Evolutionary conservation across 2,888 invertebrate species (phyloP), one percentile per base, ranked within the genome.

Genomic region (Heteropelma amictum): DNA sequence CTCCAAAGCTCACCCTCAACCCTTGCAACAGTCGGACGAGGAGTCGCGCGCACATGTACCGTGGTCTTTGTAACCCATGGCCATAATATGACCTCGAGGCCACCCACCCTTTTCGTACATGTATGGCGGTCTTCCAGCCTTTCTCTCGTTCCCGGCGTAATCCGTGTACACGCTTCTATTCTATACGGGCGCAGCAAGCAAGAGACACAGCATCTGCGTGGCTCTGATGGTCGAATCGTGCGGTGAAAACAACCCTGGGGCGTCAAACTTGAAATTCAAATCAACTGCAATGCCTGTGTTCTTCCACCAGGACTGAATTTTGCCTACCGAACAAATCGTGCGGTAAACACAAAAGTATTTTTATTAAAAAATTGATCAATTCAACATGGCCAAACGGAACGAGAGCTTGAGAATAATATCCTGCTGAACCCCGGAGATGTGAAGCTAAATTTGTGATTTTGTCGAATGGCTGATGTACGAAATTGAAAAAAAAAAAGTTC

Each of bases 81-180:
- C 74, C 74, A 54, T 73, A 76, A 76, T 72, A 65, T 67, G 71
- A 75, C 77, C 77, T 75, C 58, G 58, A 30, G 47, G 63, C 38
- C 54, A 51, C 72, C 72, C 61, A 60, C 47, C 80, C 78, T 75
- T 78, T 70, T 77, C 74, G 77, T 80, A 77, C 79, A 80, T 78
- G 73, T 71, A 69, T 71, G 72, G 71, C 68, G 74, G 71, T 64
- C 65, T 72, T 67, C 51, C 70, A 69, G 73, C 69, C 40, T 33
- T 35, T 49, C 23, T 61, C 61, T 58, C 51, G 64, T 47, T 58
- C 63, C 35, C 56, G 33, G 61, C 19, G 6, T 23, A 54, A 69
- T 75, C 23, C 63, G 49, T 30, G 68, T 61, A 49, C 63, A 10
- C 42, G 7, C 38, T 45, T 54, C 53, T 69, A 35, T 35, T 35